Conservation (phyloP, 2,113 vertebrate genomes). For the Ceuthmochares aereus region DNA sequence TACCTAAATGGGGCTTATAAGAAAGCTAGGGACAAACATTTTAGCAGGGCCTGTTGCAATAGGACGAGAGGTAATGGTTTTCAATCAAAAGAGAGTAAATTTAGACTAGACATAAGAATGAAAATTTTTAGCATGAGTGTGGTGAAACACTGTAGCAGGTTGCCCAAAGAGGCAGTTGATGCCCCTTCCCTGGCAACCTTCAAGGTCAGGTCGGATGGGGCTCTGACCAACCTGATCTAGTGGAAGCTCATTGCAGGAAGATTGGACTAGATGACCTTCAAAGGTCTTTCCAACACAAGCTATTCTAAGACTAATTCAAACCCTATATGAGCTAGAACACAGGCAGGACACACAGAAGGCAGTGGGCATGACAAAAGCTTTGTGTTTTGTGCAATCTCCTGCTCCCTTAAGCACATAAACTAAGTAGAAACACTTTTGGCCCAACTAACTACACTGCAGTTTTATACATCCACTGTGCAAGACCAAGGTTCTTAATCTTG, state of each 20-base stretch:
- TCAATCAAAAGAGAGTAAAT: neutral
- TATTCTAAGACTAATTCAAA: neutral
- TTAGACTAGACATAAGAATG: neutral
- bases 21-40: too few species aligned
- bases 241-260: neutral
- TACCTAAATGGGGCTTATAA: too few species aligned
- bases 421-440: neutral
- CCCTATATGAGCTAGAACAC: neutral
- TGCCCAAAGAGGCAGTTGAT: neutral
- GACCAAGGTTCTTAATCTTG: neutral
- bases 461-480: neutral
- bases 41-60: too few species aligned
- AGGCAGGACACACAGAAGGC: neutral
- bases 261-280: neutral
- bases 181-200: neutral
- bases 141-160: neutral
- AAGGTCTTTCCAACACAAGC: neutral
- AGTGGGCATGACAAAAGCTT: neutral
- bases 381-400: neutral
- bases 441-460: neutral
- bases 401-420: neutral
- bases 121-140: neutral
- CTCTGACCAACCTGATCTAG: neutral
- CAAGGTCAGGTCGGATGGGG: neutral
- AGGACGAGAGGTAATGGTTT: neutral